A percentile compares a stretch with the other conserved stretches of the same genome.
Evolutionary conservation across 2,888 invertebrate species (phyloP).

Genomic region (Rhopalosiphum nymphaeae): DNA sequence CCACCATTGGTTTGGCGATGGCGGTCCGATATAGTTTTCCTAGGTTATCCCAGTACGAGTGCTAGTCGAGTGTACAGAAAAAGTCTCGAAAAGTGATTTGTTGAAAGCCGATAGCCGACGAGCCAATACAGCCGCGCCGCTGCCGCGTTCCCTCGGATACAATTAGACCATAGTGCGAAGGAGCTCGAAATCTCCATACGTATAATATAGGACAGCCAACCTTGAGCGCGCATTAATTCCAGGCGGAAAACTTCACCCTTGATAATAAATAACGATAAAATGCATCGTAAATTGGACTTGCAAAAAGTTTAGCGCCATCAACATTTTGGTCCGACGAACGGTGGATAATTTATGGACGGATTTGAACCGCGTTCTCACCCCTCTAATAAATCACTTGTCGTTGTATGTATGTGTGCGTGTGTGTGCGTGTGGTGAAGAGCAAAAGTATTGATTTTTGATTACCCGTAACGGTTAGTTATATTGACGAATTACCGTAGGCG

Average conservation of each 20-base stretch:
- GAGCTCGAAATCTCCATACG: conserved; percentile 1
- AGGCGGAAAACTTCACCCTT: neutral
- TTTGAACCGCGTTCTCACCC: conserved; percentile 41
- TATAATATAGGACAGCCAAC: neutral
- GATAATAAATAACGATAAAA: conserved; percentile 62
- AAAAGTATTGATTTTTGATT: conserved; percentile 61
- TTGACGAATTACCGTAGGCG: conserved; percentile 29
- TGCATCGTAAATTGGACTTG: conserved; percentile 35
- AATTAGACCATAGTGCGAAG: neutral
- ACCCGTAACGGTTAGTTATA: conserved; percentile 21
- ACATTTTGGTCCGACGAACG: conserved; percentile 45
- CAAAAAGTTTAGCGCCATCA: conserved; percentile 61
- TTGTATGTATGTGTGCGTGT: neutral
- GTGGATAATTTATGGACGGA: conserved; percentile 53
- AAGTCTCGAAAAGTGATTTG: neutral
- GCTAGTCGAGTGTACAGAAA: neutral
- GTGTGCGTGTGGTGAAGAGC: neutral
- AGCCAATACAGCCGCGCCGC: neutral
- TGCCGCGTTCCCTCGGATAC: neutral
- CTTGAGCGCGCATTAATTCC: conserved; percentile 51
- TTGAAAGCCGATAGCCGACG: neutral
- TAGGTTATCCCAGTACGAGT: neutral
- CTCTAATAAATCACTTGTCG: conserved; percentile 45
- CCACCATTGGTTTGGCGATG: neutral
- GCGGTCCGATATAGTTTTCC: neutral